phyloP scores from a whole-genome alignment of 2,888 invertebrate species.

The Linhomoeus sp. region DNA sequence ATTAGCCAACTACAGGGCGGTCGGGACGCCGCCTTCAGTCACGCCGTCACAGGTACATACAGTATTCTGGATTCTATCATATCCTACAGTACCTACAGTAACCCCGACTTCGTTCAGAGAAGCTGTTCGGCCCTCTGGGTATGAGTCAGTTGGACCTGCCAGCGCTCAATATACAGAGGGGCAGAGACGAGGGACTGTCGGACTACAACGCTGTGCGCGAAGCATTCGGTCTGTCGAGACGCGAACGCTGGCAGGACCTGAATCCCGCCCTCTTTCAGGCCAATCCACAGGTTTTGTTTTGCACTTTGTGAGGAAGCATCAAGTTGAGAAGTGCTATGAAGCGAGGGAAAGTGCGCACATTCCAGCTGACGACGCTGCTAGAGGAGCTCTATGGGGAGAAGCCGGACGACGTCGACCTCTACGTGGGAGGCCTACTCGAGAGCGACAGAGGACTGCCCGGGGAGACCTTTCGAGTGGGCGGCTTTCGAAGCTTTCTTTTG shows the following conservation, averaged over 20 bases:
- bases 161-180: slow-evolving; percentile 40
- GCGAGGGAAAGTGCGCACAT: too few species aligned
- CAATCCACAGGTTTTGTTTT: not conserved
- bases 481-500: too few species aligned
- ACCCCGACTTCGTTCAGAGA: slow-evolving; percentile 16
- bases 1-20: slow-evolving; percentile 1
- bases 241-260: slow-evolving; percentile 16
- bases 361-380: slow-evolving; percentile 18
- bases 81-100: not conserved
- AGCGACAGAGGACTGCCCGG: slow-evolving; percentile 33
- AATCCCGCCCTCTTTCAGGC: slow-evolving; percentile 7
- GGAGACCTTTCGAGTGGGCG: slow-evolving; percentile 32
- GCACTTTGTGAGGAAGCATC: not conserved
- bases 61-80: not conserved
- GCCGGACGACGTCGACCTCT: slow-evolving; percentile 37
- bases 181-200: slow-evolving; percentile 40
- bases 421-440: slow-evolving; percentile 41
- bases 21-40: slow-evolving; percentile 1
- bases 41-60: not conserved
- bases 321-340: too few species aligned
- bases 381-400: slow-evolving; percentile 26
- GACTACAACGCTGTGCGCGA: slow-evolving; percentile 41
- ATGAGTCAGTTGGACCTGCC: slow-evolving; percentile 41
- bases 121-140: slow-evolving; percentile 40
- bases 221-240: slow-evolving; percentile 31